These are phyloP conservation scores for Acrossocheilus fasciatus DNA, from an alignment of 2,797 vertebrate genomes.

Conservation along the genomic window DNA sequence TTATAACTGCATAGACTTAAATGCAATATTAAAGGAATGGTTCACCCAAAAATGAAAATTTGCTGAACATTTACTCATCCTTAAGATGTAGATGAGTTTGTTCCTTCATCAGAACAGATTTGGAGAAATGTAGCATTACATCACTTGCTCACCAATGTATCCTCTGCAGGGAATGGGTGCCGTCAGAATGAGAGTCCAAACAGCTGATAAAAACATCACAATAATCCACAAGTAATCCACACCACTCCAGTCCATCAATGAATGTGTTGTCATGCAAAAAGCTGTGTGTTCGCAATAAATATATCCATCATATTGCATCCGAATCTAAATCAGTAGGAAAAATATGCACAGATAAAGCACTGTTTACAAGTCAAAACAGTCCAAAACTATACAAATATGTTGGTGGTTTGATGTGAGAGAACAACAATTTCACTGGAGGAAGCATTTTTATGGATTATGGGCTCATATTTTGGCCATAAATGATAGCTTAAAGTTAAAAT, in stretches of 20 bases:
- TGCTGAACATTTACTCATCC: not conserved
- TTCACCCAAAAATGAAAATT: not conserved
- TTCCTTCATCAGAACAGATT: not conserved
- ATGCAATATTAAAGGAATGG: not conserved
- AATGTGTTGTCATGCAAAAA: not conserved
- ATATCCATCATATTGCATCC: too few species aligned
- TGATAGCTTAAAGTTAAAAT: not conserved
- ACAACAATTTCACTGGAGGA: not conserved
- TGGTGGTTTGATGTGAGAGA: not conserved
- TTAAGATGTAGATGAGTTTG: not conserved
- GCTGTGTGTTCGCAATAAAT: not conserved
- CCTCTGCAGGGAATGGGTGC: not conserved
- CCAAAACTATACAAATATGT: not conserved
- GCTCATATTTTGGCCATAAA: not conserved
- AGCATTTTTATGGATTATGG: not conserved
- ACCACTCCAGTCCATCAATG: not conserved
- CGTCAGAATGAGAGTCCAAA: not conserved
- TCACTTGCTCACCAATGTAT: not conserved
- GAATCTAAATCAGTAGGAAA: not conserved
- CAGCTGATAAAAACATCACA: not conserved
- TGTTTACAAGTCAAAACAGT: not conserved
- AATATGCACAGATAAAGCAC: not conserved
- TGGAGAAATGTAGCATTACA: not conserved
- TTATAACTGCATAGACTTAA: not conserved
- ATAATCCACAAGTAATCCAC: too few species aligned